These are phyloP conservation scores for Cheilosia pagana DNA, from an alignment of 2,888 invertebrate species.

Conservation along the genomic window DNA sequence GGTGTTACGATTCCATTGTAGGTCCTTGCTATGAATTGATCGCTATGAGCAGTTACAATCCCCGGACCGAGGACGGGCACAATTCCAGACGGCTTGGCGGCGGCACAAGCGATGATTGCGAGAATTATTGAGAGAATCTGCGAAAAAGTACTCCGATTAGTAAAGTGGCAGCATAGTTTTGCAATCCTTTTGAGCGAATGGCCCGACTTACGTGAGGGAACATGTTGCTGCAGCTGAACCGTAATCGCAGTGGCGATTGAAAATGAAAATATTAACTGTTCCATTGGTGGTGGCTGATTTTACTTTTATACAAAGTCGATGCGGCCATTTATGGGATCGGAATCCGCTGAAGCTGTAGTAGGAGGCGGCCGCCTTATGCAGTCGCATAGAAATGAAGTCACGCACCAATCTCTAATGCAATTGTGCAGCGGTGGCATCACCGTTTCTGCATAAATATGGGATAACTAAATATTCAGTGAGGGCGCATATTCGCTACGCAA, in stretches of 20 bases:
- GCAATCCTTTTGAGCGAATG: not conserved
- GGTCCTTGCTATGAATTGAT: conserved; percentile 63
- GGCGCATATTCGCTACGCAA: not conserved
- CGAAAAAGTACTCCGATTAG: conserved; percentile 1
- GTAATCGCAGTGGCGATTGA: conserved; percentile 25
- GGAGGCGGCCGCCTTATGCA: conserved; percentile 67
- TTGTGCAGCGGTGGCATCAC: conserved; percentile 60
- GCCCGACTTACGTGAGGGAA: conserved; percentile 58
- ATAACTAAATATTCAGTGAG: conserved; percentile 43
- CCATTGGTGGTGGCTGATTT: conserved; percentile 43
- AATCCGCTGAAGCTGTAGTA: conserved; percentile 50
- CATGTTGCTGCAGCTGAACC: conserved; percentile 36
- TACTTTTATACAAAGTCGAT: conserved; percentile 62
- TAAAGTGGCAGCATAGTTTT: too few species aligned
- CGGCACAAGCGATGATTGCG: conserved; percentile 64
- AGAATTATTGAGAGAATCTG: conserved; percentile 56
- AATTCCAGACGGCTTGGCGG: conserved; percentile 72
- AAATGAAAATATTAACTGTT: conserved; percentile 59
- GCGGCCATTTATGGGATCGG: conserved; percentile 57
- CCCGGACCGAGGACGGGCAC: conserved; percentile 65
- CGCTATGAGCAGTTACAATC: conserved; percentile 63
- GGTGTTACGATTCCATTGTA: conserved; percentile 68
- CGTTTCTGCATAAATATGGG: conserved; percentile 54
- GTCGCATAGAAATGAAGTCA: conserved; percentile 71
- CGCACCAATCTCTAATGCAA: conserved; percentile 74